Evolutionary conservation across 2,113 vertebrate species (phyloP), one percentile per base, ranked within the genome.

Genomic region (Bagarius yarrelli): DNA sequence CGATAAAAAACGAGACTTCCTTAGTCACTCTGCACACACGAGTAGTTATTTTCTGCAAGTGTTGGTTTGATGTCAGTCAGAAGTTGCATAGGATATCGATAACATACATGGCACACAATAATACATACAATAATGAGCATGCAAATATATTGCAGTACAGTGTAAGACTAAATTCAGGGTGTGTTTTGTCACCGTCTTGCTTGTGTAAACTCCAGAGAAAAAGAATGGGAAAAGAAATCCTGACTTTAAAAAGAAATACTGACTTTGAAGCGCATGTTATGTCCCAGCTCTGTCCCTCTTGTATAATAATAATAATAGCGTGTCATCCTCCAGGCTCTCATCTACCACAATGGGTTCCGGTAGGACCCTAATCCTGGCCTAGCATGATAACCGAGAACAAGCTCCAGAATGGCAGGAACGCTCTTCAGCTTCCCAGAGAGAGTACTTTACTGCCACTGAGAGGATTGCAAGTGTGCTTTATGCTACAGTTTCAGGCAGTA

Each of bases 271-370:
- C n/a, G 16, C 30, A 25, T 64, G 47, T 61, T 18, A 70, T 63
- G 61, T 55, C 57, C 52, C 52, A 34, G 50, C 55, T 77, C 34
- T 21, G 30, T 63, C 18, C 80, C 79, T 32, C 19, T 60, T 85
- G 84, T 60, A 81, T 50, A 36, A 73, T 73, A 61, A 61, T 23
- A 74, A 83, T 85, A 85, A 83, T 53, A 82, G 67, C 21, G 5
- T 19, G 4, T 61, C 73, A 8, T 60, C 71, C 75, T 83, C 53
- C 63, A 72, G 59, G 69, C 74, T 50, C 78, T 81, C 34, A 14
- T 55, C 71, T 69, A 76, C 53, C 44, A 21, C 77, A 69, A 74
- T 53, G 55, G 53, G 78, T 61, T 59, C 74, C 76, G 40, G 44
- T 55, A 75, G 79, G 63, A 85, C 79, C 25, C 76, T 70, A 79